Percentiles rank a stretch among this genome's conserved stretches.
phyloP scores from a whole-genome alignment of 2,113 vertebrate genomes.

The Psettodes erumei region DNA sequence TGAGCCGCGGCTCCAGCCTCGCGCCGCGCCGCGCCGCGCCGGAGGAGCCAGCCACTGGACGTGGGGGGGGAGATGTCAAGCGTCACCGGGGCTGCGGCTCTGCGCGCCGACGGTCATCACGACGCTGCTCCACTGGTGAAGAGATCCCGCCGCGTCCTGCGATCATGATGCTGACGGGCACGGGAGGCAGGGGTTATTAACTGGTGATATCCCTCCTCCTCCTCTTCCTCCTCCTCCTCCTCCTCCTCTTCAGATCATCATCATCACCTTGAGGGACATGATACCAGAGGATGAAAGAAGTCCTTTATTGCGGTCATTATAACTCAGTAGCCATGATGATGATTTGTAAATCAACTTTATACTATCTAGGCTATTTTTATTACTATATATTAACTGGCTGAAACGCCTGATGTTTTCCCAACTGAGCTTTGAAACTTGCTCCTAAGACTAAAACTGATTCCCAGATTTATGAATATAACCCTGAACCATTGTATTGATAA shows the following conservation, averaged over 20 bases:
- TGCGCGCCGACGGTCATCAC: constrained; percentile 44
- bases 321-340: neutral
- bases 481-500: neutral
- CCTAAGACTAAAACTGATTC: neutral
- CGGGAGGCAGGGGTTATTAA: constrained; percentile 62
- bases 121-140: constrained; percentile 26
- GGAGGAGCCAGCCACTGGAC: constrained; percentile 4
- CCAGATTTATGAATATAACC: too few relatives aligned
- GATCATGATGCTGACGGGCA: constrained; percentile 48
- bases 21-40: constrained; percentile 29
- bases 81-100: constrained; percentile 40
- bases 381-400: too few relatives aligned
- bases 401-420: neutral
- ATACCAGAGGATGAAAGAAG: neutral
- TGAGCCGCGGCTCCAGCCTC: constrained; percentile 34
- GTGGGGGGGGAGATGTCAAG: constrained; percentile 22
- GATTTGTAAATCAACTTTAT: too few relatives aligned
- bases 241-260: constrained; percentile 26
- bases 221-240: constrained; percentile 13
- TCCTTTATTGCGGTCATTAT: constrained; percentile 5
- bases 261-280: constrained; percentile 37
- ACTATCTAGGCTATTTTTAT: too few relatives aligned
- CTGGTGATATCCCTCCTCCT: constrained; percentile 59
- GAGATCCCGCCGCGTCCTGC: constrained; percentile 38
- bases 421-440: neutral